Conservation (phyloP, 1,140 invertebrate genomes). For the Saccostrea glomerata region DNA sequence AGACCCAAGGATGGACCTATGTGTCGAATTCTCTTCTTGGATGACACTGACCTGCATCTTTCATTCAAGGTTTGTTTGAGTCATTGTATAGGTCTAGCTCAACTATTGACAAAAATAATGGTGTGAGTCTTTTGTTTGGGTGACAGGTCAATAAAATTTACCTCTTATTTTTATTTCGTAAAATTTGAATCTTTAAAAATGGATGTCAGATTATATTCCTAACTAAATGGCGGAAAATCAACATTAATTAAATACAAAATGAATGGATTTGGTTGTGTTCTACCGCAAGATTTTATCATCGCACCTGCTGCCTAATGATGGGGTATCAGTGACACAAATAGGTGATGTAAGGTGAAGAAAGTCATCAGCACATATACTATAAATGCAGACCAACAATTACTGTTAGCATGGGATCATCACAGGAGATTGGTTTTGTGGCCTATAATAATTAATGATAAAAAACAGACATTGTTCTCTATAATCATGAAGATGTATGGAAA, state of each 20-base stretch:
- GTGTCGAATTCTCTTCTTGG: constrained; percentile 67
- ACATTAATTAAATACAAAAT: neutral
- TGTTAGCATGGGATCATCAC: neutral
- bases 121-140: neutral
- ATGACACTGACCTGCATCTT: constrained; percentile 68
- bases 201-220: no score
- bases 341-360: neutral
- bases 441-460: constrained; percentile 7
- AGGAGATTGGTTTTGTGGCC: neutral
- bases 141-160: neutral
- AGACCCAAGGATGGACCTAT: constrained; percentile 54
- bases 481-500: neutral
- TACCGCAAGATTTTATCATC: constrained; percentile 30
- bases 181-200: no score
- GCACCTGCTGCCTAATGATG: neutral
- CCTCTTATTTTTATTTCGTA: neutral
- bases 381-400: neutral
- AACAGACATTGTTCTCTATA: neutral
- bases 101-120: neutral
- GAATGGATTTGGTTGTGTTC: neutral
- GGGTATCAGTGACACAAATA: neutral
- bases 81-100: neutral
- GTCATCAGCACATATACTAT: neutral
- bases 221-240: neutral
- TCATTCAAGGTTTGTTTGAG: constrained; percentile 68